Percentiles rank a stretch among this genome's conserved stretches.
Evolutionary conservation across 1,140 invertebrate genomes (phyloP).

Genomic region (Panulirus ornatus): DNA sequence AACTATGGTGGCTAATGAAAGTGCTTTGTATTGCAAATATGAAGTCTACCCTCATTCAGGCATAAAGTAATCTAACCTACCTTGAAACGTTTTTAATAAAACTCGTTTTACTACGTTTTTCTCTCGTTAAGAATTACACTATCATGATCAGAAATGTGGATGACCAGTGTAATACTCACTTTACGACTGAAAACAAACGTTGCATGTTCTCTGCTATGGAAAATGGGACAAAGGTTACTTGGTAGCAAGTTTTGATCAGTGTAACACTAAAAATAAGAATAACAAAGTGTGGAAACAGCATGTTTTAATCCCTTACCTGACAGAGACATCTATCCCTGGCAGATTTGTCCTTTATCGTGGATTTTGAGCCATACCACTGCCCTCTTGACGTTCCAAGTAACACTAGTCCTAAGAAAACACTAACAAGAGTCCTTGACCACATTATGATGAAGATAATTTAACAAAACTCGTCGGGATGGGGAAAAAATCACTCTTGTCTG

Average conservation of each 20-base stretch:
- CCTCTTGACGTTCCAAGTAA: neutral
- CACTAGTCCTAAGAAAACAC: neutral
- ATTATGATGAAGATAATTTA: neutral
- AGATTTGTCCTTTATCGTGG: slow-evolving; percentile 16
- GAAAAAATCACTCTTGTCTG: neutral
- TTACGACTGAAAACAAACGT: neutral
- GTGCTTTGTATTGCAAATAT: too few relatives aligned
- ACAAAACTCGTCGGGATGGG: too few relatives aligned
- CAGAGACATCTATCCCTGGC: slow-evolving; percentile 55
- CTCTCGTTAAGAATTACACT: neutral
- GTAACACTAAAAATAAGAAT: neutral
- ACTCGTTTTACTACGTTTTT: too few relatives aligned
- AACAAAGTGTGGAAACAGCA: neutral
- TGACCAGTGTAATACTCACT: neutral
- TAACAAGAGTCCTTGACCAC: neutral
- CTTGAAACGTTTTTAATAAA: too few relatives aligned
- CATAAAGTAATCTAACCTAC: too few relatives aligned
- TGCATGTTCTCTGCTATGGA: neutral
- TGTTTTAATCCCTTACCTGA: slow-evolving; percentile 19
- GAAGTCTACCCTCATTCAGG: too few relatives aligned
- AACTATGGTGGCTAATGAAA: too few relatives aligned
- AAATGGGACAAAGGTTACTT: neutral
- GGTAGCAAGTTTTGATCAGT: neutral
- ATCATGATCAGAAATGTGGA: neutral
- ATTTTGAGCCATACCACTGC: neutral